Conservation (phyloP, 2,797 vertebrate species). For the Cacajao melanocephalus region DNA sequence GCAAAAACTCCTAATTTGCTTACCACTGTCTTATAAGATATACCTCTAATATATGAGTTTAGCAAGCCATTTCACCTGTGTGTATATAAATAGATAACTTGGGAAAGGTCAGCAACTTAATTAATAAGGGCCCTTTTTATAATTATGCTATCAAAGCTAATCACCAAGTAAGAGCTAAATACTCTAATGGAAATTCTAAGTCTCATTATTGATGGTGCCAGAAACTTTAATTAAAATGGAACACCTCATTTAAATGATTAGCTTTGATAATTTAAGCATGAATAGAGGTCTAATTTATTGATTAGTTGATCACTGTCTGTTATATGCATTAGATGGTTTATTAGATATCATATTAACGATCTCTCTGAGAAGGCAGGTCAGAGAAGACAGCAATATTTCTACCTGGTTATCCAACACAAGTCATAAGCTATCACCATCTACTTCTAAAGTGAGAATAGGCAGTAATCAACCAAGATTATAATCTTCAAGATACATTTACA, state of each 20-base stretch:
- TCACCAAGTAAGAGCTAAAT: conserved; percentile 59
- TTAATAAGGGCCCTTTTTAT: conserved; percentile 48
- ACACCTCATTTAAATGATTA: conserved; percentile 53
- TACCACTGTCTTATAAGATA: not conserved
- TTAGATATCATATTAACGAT: not conserved
- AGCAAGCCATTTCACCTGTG: conserved; percentile 1
- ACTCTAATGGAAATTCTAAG: conserved; percentile 49
- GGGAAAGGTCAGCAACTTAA: not conserved
- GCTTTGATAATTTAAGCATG: conserved; percentile 33
- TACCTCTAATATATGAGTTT: not conserved
- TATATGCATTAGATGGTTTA: not conserved
- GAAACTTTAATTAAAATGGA: conserved; percentile 57
- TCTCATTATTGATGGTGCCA: conserved; percentile 43
- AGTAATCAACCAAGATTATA: not conserved
- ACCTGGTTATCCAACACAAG: not conserved
- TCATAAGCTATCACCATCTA: not conserved
- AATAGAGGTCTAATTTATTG: conserved; percentile 19
- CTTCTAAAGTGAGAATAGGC: not conserved
- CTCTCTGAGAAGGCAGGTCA: not conserved
- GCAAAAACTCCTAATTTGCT: conserved; percentile 31
- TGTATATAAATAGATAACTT: conserved; percentile 33
- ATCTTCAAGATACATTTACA: not conserved
- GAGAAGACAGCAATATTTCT: not conserved
- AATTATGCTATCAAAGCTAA: conserved; percentile 59
- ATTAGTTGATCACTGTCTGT: not conserved